Evolutionary conservation across 2,113 vertebrate species (phyloP).

Genomic region (Lonchura striata): DNA sequence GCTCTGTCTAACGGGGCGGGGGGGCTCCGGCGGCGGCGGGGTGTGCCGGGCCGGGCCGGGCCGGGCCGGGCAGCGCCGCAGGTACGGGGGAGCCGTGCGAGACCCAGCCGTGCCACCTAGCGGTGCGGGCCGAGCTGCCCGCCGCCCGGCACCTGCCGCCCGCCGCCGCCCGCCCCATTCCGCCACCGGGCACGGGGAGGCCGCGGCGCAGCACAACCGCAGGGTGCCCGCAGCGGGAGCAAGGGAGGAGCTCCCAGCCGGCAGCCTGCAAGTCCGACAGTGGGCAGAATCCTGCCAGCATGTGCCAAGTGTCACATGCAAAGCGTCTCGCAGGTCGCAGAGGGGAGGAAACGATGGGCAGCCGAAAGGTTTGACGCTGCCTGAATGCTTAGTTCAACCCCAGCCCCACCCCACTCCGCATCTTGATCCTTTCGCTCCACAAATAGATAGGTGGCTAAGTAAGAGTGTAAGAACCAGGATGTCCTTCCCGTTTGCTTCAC

Average conservation of each 20-base stretch:
- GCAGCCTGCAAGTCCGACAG: too few relatives aligned
- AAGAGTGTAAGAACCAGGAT: background rate
- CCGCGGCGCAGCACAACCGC: background rate
- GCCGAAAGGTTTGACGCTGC: background rate
- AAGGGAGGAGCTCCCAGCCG: background rate
- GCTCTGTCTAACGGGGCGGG: background rate
- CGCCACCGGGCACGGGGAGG: background rate
- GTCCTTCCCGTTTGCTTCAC: background rate
- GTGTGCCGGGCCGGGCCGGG: background rate
- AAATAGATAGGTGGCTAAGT: background rate
- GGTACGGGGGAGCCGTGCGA: background rate
- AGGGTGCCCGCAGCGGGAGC: background rate
- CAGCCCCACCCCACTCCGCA: fast-evolving
- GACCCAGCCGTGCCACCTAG: background rate
- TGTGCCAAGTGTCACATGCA: too few relatives aligned
- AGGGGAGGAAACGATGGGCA: background rate
- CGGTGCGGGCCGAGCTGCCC: background rate
- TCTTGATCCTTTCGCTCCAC: background rate
- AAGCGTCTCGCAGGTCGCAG: fast-evolving
- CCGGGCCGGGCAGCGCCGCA: background rate
- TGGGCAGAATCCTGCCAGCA: background rate
- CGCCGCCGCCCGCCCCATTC: background rate
- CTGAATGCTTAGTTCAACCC: background rate
- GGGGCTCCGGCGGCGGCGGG: background rate
- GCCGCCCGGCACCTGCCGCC: background rate